phyloP scores from a whole-genome alignment of 2,797 vertebrate genomes.

The Iguana delicatissima region DNA sequence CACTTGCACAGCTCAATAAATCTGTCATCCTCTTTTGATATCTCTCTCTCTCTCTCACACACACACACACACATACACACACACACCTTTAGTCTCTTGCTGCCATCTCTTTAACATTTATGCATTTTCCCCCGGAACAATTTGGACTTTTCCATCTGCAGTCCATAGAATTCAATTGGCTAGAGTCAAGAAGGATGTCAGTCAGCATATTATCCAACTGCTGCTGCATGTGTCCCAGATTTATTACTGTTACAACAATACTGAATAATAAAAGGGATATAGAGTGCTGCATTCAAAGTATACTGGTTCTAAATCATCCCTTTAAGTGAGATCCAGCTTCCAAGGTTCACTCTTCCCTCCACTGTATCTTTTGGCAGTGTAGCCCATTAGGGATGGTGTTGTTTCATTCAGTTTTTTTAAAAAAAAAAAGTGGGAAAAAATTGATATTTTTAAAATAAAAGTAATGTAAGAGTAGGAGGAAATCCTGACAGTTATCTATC shows the following conservation, averaged over 20 bases:
- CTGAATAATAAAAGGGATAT: background rate
- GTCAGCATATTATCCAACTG: slow-evolving; percentile 1
- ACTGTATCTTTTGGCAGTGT: background rate
- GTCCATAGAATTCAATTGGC: background rate
- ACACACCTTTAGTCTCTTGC: slow-evolving; percentile 5
- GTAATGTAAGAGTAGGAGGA: too few relatives aligned
- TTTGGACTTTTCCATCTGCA: slow-evolving; percentile 24
- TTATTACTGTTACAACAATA: background rate
- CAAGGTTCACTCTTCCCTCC: background rate
- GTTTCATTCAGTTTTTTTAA: background rate
- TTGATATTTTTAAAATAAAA: too few relatives aligned
- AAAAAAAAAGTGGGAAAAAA: background rate
- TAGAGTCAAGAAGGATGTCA: background rate
- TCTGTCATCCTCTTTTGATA: slow-evolving; percentile 7
- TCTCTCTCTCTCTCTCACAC: background rate
- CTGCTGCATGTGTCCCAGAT: background rate
- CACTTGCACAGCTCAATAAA: slow-evolving; percentile 35
- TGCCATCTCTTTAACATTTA: slow-evolving; percentile 38
- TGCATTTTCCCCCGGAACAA: slow-evolving; percentile 17
- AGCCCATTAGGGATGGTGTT: background rate
- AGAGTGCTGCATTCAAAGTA: background rate
- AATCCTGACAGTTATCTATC: background rate
- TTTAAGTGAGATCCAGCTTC: background rate
- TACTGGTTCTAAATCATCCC: background rate
- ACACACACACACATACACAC: too few relatives aligned